Base-by-base conservation (phyloP, 2,888 invertebrate species). In the Rhagophthalmus giganteus region DNA sequence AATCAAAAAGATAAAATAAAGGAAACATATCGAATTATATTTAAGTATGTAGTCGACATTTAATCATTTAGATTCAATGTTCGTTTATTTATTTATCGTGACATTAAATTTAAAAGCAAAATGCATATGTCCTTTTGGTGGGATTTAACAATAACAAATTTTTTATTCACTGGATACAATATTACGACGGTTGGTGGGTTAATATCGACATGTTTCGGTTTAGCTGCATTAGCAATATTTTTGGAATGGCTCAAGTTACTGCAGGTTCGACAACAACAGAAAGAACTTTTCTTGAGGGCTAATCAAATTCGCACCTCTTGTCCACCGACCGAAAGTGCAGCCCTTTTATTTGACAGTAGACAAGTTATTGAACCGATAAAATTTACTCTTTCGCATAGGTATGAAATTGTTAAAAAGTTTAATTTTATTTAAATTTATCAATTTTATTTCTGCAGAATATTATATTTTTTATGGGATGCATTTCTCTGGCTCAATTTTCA, bases 71-170 rank as follows among this genome's bases (percentile, higher is more conserved):
- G n/a, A n/a, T n/a, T n/a, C n/a, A n/a, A n/a, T 20, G 7, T 20
- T 20, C 7, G 3, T 20, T 20, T 5, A 20, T 20, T 20, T 20
- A 20, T 20, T 5, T 20, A 20, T 20, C 3, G 20, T 20, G 3
- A 20, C 20, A 20, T n/a, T n/a, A 20, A 7, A 5, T 7, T 7
- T 5, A 20, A 20, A 20, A 3, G 3, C 20, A 62, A 61, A 52
- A 85, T 85, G 84, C 81, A 81, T 63, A 81, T 82, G 81, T 79
- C 76, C 71, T 84, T 84, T 76, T 86, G 84, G 83, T 85, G 83
- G 72, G 83, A 82, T 41, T 79, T 77, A 57, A 74, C 83, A 67
- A 73, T 86, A 45, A 80, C 81, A 9, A 77, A 82, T 57, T 85
- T 85, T 70, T 71, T 87, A 64, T 83, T 87, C 71, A 71, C 81